These are phyloP conservation scores for Fukomys damarensis DNA, from an alignment of 2,113 vertebrate species.

Conservation along the genomic window DNA sequence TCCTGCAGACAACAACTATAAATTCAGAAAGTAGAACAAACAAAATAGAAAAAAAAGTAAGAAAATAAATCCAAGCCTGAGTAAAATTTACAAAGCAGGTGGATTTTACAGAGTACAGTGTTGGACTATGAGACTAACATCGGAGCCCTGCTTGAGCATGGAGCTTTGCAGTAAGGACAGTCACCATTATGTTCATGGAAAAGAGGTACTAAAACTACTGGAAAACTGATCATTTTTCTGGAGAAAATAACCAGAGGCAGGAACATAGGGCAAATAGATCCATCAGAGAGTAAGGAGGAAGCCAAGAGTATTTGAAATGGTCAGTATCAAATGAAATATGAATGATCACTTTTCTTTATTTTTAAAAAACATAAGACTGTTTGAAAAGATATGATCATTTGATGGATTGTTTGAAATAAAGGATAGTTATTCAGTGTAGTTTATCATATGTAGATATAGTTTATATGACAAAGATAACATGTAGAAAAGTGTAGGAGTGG, in stretches of 20 bases:
- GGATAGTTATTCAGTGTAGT: neutral
- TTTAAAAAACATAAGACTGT: neutral
- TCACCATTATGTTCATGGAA: neutral
- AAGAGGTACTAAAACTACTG: neutral
- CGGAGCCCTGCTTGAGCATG: neutral
- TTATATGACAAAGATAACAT: neutral
- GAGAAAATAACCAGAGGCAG: neutral
- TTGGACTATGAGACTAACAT: neutral
- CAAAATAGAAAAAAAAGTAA: constrained; percentile 7
- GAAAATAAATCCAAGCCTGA: neutral
- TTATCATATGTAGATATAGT: neutral
- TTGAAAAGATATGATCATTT: neutral
- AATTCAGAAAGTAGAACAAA: neutral
- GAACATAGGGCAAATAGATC: neutral
- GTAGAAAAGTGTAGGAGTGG: neutral
- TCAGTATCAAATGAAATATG: neutral
- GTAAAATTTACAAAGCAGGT: neutral
- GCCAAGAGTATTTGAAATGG: neutral
- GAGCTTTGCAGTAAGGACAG: neutral
- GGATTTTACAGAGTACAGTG: neutral
- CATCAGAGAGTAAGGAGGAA: neutral
- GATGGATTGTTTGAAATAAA: neutral
- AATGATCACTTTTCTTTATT: neutral
- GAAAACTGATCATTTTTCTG: neutral
- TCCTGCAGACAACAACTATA: neutral